A percentile compares a stretch with the other conserved stretches of the same genome.
Evolutionary conservation across 2,797 vertebrate genomes (phyloP).

Genomic region (Orientallactaga sibirica): DNA sequence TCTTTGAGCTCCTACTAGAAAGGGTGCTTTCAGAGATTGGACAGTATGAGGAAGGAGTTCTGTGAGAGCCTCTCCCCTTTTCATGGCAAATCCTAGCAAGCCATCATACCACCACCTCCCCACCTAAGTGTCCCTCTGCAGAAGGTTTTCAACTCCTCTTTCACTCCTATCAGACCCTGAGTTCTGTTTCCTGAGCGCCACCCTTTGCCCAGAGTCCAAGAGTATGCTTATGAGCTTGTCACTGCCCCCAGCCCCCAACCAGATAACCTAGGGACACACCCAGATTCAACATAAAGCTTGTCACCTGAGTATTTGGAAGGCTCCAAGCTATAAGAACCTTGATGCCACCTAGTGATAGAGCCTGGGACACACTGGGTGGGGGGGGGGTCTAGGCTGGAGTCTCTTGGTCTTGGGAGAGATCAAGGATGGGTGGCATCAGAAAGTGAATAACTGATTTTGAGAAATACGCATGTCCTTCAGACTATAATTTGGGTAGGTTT

Average conservation of each 20-base stretch:
- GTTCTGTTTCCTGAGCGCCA: background rate
- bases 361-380: rapidly evolving
- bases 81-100: background rate
- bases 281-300: background rate
- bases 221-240: background rate
- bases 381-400: background rate
- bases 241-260: background rate
- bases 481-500: background rate
- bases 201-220: background rate
- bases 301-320: background rate
- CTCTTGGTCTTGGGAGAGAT: background rate
- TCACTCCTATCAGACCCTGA: background rate
- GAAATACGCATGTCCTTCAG: background rate
- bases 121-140: background rate
- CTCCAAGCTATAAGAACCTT: background rate
- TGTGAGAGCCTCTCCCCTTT: no score
- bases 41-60: background rate
- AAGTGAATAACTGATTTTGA: background rate
- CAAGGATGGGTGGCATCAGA: background rate
- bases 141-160: background rate
- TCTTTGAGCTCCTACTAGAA: background rate
- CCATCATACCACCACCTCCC: background rate
- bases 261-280: background rate
- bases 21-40: background rate
- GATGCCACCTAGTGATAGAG: no score